phyloP scores from a whole-genome alignment of 1,140 invertebrate genomes.

The Anastatus disparis region DNA sequence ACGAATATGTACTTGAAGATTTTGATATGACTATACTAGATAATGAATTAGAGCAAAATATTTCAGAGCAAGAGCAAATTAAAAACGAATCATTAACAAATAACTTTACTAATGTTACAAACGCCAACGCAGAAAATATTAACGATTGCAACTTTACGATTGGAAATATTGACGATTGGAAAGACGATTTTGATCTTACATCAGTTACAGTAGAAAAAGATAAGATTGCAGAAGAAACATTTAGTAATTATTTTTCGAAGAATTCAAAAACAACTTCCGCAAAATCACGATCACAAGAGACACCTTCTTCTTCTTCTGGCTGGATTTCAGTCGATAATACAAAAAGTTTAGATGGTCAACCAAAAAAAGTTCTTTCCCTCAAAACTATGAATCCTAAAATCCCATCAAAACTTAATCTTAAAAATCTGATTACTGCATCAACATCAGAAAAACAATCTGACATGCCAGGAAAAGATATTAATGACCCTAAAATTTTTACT shows the following conservation, averaged over 20 bases:
- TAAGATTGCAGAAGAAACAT: neutral
- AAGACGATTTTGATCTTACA: neutral
- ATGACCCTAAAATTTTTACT: neutral
- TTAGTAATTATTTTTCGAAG: neutral
- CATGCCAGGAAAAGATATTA: neutral
- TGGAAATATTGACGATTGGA: conserved; percentile 6
- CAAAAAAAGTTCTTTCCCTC: too few relatives aligned
- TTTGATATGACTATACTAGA: neutral
- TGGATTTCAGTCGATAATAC: neutral
- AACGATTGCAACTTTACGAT: neutral
- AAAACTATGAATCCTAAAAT: too few relatives aligned
- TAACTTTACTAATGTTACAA: too few relatives aligned
- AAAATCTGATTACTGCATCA: neutral
- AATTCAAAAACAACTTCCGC: neutral
- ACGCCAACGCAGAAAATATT: too few relatives aligned
- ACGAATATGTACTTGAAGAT: neutral
- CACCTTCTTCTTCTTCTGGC: neutral
- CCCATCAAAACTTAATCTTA: neutral
- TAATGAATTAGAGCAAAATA: neutral
- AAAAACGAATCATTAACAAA: neutral
- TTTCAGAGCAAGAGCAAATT: neutral
- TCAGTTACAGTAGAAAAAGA: neutral
- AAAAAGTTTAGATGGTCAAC: neutral
- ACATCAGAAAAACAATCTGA: neutral
- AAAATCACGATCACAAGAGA: too few relatives aligned